Conservation (phyloP, 2,888 invertebrate genomes). For the Phania funesta region DNA sequence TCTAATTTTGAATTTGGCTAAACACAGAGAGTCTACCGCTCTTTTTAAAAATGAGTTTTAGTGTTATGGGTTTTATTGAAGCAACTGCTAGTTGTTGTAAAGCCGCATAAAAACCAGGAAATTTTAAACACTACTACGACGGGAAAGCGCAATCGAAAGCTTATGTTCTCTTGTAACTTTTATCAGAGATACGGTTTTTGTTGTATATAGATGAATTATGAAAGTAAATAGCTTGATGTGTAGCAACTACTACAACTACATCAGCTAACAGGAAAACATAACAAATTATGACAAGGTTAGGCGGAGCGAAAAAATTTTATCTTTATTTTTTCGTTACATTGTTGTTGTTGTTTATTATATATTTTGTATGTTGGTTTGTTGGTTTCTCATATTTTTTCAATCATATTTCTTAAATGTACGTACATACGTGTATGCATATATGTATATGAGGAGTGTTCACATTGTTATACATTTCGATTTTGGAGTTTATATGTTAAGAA, state of each 20-base stretch:
- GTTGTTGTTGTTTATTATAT: constrained; percentile 16
- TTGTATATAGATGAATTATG: constrained; percentile 21
- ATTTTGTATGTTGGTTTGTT: background rate
- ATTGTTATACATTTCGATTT: no score
- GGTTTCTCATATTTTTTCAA: background rate
- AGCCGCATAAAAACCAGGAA: constrained; percentile 34
- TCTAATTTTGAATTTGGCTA: background rate
- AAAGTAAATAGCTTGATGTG: constrained; percentile 36
- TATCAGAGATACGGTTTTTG: background rate
- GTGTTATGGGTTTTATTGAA: constrained; percentile 48
- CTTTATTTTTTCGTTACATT: constrained; percentile 45
- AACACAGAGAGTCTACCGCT: constrained; percentile 36
- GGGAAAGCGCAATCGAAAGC: constrained; percentile 10
- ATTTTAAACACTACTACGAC: no score
- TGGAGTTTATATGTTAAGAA: no score
- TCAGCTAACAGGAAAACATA: constrained; percentile 62
- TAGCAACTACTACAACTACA: constrained; percentile 42
- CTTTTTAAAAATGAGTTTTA: constrained; percentile 21
- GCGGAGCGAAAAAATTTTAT: constrained; percentile 77
- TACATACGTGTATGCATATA: background rate
- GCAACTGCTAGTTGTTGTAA: constrained; percentile 50
- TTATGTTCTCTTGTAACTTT: constrained; percentile 23
- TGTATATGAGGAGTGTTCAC: background rate
- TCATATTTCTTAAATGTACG: constrained; percentile 25
- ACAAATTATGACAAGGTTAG: constrained; percentile 81